Base-by-base conservation (phyloP, 2,797 vertebrate genomes). In the Octomys mimax region DNA sequence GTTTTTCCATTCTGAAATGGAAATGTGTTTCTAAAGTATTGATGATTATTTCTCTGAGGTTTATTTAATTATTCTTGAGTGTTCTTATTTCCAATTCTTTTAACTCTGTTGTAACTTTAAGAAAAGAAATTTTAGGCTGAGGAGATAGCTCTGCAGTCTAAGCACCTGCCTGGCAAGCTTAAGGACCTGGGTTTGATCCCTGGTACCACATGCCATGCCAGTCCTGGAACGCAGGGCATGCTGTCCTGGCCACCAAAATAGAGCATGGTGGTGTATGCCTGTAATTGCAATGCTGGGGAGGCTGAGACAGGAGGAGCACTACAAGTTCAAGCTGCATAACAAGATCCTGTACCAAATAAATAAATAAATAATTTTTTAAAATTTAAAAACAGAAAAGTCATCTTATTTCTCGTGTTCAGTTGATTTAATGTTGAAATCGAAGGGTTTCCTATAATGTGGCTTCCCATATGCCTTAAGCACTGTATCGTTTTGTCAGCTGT, bases 11-110 rank as follows among this genome's bases (percentile, higher is more conserved):
- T 81, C 28, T 96, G 71, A 92, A 87, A 54, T 87, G 14, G 28
- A 94, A 96, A 46, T 84, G 31, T 84, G 71, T 91, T 94, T 80
- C 39, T 85, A 78, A 92, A 94, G 11, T 39, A 73, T 59, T 75
- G 92, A 13, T 89, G 19, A 73, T 64, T 64, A 84, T 16, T 11
- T 83, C 13, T 57, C 54, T 54, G 46, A 22, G 46, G 80, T 54
- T 59, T 89, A 79, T 79, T 62, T 28, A 92, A 36, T 42, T 92
- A 46, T 91, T 77, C n/a, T 78, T 95, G 28, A 54, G 36, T 64
- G 5, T 71, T 79, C 68, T 83, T 73, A 21, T 1, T 92, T 85
- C 54, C 75, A 77, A 66, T 49, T 83, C 13, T 73, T 73, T 92
- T 85, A 75, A 12, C 5, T 4, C 31, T n/a, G 24, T 88, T n/a